phyloP scores from a whole-genome alignment of 1,140 invertebrate genomes.

The Globodera rostochiensis region DNA sequence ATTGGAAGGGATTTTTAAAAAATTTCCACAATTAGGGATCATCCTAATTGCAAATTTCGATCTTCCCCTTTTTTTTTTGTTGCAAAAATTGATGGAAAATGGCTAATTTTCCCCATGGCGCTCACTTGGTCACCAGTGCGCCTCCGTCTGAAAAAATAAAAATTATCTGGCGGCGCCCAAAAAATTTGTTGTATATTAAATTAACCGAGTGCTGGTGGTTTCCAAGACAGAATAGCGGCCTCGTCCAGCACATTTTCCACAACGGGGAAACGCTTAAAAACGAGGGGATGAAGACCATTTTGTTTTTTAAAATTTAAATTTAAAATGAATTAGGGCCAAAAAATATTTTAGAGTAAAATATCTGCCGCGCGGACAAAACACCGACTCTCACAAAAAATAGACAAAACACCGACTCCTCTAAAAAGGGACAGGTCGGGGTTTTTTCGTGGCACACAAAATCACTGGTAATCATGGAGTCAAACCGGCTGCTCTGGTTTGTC shows the following conservation, averaged over 20 bases:
- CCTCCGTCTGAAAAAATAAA: slow-evolving; percentile 26
- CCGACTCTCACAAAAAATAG: too few relatives aligned
- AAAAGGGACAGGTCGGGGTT: too few relatives aligned
- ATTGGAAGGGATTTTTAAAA: neutral
- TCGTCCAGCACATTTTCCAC: slow-evolving; percentile 84
- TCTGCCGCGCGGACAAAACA: too few relatives aligned
- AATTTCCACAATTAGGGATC: neutral
- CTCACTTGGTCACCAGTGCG: slow-evolving; percentile 46
- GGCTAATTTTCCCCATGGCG: too few relatives aligned
- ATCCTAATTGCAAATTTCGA: too few relatives aligned
- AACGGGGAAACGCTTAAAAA: slow-evolving; percentile 74
- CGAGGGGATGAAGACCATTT: neutral
- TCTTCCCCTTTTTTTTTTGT: too few relatives aligned
- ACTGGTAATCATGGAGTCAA: neutral
- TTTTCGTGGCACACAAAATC: neutral
- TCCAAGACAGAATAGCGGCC: slow-evolving; percentile 84
- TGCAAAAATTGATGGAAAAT: too few relatives aligned
- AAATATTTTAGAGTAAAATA: too few relatives aligned
- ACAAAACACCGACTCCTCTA: too few relatives aligned
- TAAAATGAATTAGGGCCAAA: too few relatives aligned
- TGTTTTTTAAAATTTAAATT: neutral
- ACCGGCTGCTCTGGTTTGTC: slow-evolving; percentile 90
- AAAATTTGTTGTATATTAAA: too few relatives aligned
- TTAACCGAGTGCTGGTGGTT: slow-evolving; percentile 71
- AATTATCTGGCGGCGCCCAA: too few relatives aligned